Evolutionary conservation across 2,888 invertebrate genomes (phyloP), one percentile per base, ranked within the genome.

Genomic region (Acanthopleura granulata): DNA sequence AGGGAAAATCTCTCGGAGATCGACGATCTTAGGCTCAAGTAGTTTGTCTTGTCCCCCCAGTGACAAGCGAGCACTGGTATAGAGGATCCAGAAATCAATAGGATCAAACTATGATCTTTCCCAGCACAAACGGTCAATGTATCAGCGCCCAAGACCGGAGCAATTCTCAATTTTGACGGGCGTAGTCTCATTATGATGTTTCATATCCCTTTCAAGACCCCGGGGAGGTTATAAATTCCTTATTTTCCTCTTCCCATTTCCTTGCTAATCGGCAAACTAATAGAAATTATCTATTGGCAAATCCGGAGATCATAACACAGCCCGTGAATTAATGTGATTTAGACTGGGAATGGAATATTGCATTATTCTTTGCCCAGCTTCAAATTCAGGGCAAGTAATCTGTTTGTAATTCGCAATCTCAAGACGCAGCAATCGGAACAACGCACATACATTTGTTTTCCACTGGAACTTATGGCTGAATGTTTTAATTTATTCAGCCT

Each of bases 201-300:
- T 22, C 57, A 4, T 12, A 40, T 40, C 40, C 40, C 40, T 40
- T 40, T 40, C 40, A 40, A 3, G 9, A 40, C 9, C 40, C 40
- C 40, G 40, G 4, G 40, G 40, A 18, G 22, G 57, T n/a, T n/a
- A 57, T 57, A 57, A 18, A n/a, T 18, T 57, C 22, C 12, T 57
- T 22, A n/a, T 18, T 57, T 14, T 57, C 22, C 57, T 22, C 57
- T 22, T 57, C 12, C 57, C 18, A 57, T 57, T n/a, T 57, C 25
- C 66, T 66, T 66, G 66, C 29, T 66, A 66, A 66, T 66, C 66
- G 27, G 25, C 66, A 66, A 66, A 66, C 66, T 66, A 27, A 66
- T 66, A 27, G 29, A 1, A 66, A 25, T 66, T 27, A 66, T 66
- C 66, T 66, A 16, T 27, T 16, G 16, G 29, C 16, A 27, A 25